phyloP scores from a whole-genome alignment of 2,113 vertebrate genomes.

The Vulpes ferrilata region DNA sequence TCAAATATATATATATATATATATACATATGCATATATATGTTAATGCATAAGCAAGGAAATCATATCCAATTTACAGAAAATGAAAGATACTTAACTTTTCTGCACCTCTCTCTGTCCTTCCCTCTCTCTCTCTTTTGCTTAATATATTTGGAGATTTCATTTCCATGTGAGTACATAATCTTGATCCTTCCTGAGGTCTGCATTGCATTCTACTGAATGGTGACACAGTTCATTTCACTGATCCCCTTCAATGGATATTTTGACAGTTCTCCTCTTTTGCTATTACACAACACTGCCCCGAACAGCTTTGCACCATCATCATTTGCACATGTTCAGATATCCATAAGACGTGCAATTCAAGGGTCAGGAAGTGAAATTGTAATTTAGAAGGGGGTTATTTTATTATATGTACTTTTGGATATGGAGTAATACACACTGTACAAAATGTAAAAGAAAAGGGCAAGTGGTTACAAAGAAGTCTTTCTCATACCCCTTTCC shows the following conservation, averaged over 20 bases:
- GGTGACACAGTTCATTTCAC: background rate
- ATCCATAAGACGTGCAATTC: background rate
- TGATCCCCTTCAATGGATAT: background rate
- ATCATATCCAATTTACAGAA: background rate
- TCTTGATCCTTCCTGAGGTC: background rate
- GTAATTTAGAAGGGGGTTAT: background rate
- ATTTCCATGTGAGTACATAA: background rate
- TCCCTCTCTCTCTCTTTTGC: background rate
- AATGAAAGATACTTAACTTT: background rate
- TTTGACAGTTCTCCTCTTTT: background rate
- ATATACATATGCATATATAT: background rate
- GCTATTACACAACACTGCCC: background rate
- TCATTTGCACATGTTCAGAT: background rate
- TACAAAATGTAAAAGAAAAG: background rate
- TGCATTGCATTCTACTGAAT: background rate
- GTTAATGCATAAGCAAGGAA: background rate
- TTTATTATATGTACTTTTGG: background rate
- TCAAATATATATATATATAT: background rate
- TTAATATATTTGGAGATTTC: background rate
- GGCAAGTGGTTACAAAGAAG: background rate
- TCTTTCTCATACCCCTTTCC: background rate
- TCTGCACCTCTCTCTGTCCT: background rate
- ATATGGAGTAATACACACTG: background rate
- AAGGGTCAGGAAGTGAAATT: background rate
- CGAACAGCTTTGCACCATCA: background rate